Base-by-base conservation (phyloP, 30 jellyfish, hydroid and myxozoan genomes). In the Sanderia malayensis region DNA sequence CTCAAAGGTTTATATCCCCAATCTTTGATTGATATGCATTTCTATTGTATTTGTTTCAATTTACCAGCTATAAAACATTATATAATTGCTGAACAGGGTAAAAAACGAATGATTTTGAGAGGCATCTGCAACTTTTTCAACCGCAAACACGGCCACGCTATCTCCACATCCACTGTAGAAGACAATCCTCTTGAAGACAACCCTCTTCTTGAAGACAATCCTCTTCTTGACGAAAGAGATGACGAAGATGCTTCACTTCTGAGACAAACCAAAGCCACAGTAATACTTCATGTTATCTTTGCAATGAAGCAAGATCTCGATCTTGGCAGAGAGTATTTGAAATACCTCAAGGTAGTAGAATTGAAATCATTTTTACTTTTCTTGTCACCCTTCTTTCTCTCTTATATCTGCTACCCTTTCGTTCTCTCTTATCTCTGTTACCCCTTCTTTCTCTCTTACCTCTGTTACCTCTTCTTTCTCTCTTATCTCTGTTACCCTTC, bases 221-320 rank as follows among this genome's bases (percentile, higher is more conserved):
- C 67, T 27, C 60, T 57, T 11, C 61, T 34, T 11, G 78, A 34
- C 7, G 92, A 49, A 19, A 76, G 20, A 0, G 49, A 8, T 23
- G 72, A 47, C 10, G 37, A 31, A 19, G 8, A 60, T 2, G 60
- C 33, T 20, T 61, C 74, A 4, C 15, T 34, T 13, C 27, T 81
- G 61, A 58, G 77, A 27, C 80, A 77, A n/a, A 81, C 87, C 52
- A 92, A 88, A 63, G 94, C 92, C 34, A 88, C 94, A 20, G 79
- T 77, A 0, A 44, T 88, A 25, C 74, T 80, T 25, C 95, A 82
- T 73, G 63, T 78, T 29, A 59, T 84, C 28, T 82, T 83, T 78
- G 98, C 96, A 1, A 81, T 84, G 61, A 90, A 90, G 67, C 98
- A 90, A 61, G 96, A 90, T 32, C 98, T 75, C 62, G 91, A 79